Conservation (phyloP, 2,797 vertebrate genomes). For the Schizopygopsis pylzovi region DNA sequence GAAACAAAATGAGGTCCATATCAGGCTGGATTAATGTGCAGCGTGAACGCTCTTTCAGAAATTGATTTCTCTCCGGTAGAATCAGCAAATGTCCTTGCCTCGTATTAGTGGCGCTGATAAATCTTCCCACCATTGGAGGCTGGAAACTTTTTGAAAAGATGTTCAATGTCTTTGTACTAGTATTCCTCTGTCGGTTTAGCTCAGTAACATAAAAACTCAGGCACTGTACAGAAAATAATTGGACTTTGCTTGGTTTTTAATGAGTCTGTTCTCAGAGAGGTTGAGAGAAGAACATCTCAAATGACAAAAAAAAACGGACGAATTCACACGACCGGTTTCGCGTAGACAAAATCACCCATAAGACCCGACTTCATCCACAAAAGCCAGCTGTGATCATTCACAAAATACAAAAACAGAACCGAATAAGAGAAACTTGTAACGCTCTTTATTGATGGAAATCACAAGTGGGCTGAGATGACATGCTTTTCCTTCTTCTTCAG, state of each 20-base stretch:
- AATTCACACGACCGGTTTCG: background rate
- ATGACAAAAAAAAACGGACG: background rate
- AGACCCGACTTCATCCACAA: background rate
- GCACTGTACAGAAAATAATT: slow-evolving; percentile 39
- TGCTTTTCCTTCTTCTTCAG: slow-evolving; percentile 1
- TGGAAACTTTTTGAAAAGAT: slow-evolving; percentile 1
- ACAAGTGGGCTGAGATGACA: slow-evolving; percentile 4
- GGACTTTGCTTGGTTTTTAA: slow-evolving; percentile 20
- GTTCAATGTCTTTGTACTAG: background rate
- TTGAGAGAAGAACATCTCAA: background rate
- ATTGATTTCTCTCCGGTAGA: slow-evolving; percentile 76
- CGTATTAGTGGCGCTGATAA: slow-evolving; percentile 74
- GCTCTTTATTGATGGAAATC: slow-evolving; percentile 11
- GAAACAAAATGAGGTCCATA: slow-evolving; percentile 73
- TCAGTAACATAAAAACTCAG: slow-evolving; percentile 40
- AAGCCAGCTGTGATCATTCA: slow-evolving; percentile 23
- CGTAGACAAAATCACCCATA: background rate
- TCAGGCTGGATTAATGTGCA: slow-evolving; percentile 70
- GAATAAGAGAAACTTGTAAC: background rate
- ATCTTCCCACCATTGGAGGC: slow-evolving; percentile 58
- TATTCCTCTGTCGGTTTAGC: background rate
- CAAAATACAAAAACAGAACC: background rate
- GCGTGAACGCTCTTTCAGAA: slow-evolving; percentile 72
- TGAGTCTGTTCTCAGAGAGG: slow-evolving; percentile 5
- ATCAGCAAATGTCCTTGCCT: slow-evolving; percentile 70